phyloP scores from a whole-genome alignment of 2,797 vertebrate species.

The Psittacula derbiana region DNA sequence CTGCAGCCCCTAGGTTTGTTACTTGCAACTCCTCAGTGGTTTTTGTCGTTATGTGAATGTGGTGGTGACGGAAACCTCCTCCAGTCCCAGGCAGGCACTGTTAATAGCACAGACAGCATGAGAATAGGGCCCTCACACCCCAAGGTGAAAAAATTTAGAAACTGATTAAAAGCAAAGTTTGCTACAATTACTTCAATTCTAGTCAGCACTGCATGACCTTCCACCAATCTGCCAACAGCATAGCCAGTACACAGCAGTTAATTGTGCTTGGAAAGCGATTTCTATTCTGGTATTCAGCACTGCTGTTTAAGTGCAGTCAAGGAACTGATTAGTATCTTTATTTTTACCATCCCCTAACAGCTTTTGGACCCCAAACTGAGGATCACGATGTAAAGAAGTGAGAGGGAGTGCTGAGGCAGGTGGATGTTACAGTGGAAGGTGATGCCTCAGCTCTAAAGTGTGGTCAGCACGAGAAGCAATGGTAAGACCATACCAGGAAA shows the following conservation, averaged over 20 bases:
- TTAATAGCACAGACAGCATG: background rate
- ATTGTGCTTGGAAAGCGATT: background rate
- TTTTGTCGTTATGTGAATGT: fast-evolving
- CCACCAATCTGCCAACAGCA: background rate
- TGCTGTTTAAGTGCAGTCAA: background rate
- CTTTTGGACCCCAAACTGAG: background rate
- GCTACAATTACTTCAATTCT: background rate
- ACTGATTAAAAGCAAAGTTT: background rate
- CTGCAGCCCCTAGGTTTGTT: background rate
- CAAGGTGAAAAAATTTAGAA: background rate
- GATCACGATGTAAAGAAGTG: background rate
- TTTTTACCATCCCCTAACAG: background rate
- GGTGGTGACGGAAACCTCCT: background rate
- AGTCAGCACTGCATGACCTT: background rate
- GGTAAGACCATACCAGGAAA: background rate
- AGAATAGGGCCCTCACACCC: background rate
- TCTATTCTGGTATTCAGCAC: background rate
- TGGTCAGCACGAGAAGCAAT: background rate
- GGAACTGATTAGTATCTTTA: background rate
- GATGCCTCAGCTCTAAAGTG: background rate
- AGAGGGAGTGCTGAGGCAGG: fast-evolving
- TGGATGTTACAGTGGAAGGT: background rate
- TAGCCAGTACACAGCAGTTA: background rate
- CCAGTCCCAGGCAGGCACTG: background rate
- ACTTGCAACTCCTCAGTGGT: background rate